Base-by-base conservation (phyloP, 1,140 invertebrate genomes). In the Ceratina japonica region DNA sequence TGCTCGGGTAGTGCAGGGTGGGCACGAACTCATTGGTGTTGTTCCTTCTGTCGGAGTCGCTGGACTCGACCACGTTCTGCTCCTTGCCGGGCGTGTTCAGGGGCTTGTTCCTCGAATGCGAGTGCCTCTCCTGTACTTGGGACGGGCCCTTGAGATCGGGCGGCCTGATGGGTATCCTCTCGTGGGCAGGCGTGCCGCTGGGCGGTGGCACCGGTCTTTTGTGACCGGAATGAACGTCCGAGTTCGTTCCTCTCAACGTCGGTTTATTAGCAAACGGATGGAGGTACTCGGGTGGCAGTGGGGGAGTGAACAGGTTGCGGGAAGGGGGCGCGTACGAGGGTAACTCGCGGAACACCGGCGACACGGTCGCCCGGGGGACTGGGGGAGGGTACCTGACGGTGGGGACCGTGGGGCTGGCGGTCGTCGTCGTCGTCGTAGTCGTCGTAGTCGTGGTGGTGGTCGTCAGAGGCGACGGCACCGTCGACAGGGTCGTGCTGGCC, bases 251-350 rank as follows among this genome's bases (percentile, higher is more conserved):
- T 83, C 96, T 93, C 56, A 97, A 90, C 8, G 96, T 97, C 49
- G 96, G 96, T 89, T 97, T 97, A 87, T 97, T 96, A 3, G 96
- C 96, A 87, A 97, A 97, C 0, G 96, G 96, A 91, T 97, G 96
- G 20, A 94, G 93, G 86, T 96, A 96, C 88, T 96, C 95, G 2
- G 95, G 95, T 8, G 96, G 96, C 69, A 97, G 86, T 0, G 96
- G 96, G 0, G 96, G 96, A 0, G 96, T 97, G 89, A 97, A 96
- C 80, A 96, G 95, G 2, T 95, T 94, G 75, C 96, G 91, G 22
- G 95, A 95, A 3, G 96, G 96, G 15, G 96, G 96, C 15, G 96
- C 95, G 91, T 97, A 97, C n/a, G 95, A 96, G 18, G 96, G 96
- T 75, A 96, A 93, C 79, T 96, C 96, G 64, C 89, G 87, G 31